Percentiles rank a stretch among this genome's conserved stretches.
Evolutionary conservation across 1,140 invertebrate species (phyloP).

Genomic region (Pseudomyrmex cubaensis): DNA sequence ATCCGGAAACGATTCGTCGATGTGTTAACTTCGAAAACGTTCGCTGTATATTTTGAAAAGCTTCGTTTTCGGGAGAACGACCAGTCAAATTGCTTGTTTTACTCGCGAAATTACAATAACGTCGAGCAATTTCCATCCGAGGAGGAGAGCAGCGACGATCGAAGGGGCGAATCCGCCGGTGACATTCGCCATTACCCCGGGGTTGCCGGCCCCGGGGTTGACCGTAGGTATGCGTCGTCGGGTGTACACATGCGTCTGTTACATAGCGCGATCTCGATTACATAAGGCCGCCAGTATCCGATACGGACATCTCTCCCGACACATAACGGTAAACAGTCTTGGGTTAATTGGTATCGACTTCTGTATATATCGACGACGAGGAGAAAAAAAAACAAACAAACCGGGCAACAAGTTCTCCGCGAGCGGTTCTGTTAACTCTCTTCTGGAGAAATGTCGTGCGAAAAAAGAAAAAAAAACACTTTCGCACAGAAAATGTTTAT

Average conservation of each 20-base stretch:
- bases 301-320: conserved; percentile 15
- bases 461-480: neutral
- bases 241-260: conserved; percentile 6
- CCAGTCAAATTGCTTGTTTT: conserved; percentile 4
- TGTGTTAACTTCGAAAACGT: neutral
- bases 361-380: neutral
- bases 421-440: neutral
- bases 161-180: neutral
- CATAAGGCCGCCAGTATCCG: neutral
- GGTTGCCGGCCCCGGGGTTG: neutral
- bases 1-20: too few species aligned
- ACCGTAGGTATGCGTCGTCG: conserved; percentile 37
- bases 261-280: conserved; percentile 16
- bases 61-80: neutral
- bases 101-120: conserved; percentile 8
- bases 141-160: conserved; percentile 7
- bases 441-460: conserved; percentile 9
- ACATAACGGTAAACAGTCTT: conserved; percentile 35
- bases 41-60: neutral
- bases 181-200: conserved; percentile 45
- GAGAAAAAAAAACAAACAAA: conserved; percentile 28
- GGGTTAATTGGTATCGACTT: conserved; percentile 57
- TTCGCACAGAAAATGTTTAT: neutral
- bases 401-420: conserved; percentile 19
- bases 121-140: neutral